These are phyloP conservation scores for Egretta garzetta DNA, from an alignment of 2,113 vertebrate species.

Conservation along the genomic window DNA sequence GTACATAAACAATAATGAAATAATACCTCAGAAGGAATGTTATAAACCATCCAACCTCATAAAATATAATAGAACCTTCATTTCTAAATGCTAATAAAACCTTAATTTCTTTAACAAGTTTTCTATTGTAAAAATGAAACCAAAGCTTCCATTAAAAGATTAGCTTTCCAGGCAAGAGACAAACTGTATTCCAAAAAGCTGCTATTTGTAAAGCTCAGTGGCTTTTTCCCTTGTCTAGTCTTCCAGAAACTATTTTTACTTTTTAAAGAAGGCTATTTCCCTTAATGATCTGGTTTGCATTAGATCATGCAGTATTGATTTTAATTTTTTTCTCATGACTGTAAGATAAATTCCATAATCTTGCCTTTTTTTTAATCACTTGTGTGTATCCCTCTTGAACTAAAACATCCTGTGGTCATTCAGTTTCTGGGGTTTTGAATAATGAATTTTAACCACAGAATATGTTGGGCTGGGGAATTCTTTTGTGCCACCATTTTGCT, in stretches of 20 bases:
- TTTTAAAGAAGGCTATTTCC: not conserved
- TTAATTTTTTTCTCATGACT: not conserved
- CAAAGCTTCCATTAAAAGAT: not conserved
- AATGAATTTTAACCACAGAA: not conserved
- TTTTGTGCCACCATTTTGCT: conserved; percentile 32
- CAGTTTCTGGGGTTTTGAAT: not conserved
- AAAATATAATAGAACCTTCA: not conserved
- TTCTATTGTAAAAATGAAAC: not conserved
- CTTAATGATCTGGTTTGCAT: not conserved
- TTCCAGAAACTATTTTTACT: conserved; percentile 17
- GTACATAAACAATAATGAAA: not conserved
- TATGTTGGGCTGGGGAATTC: not conserved
- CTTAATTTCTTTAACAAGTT: conserved; percentile 5
- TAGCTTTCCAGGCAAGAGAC: not conserved
- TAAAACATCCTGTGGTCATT: not conserved
- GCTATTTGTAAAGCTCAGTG: not conserved
- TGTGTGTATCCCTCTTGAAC: not conserved
- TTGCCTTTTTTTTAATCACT: not conserved
- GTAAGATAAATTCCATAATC: not conserved
- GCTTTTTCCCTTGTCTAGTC: not conserved
- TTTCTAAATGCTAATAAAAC: not conserved
- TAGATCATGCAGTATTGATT: conserved; percentile 16
- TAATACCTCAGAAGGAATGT: not conserved
- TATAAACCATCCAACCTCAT: not conserved
- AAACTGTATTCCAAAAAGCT: not conserved